phyloP scores from a whole-genome alignment of 2,888 invertebrate genomes.

The Callyntrura guangdongensis region DNA sequence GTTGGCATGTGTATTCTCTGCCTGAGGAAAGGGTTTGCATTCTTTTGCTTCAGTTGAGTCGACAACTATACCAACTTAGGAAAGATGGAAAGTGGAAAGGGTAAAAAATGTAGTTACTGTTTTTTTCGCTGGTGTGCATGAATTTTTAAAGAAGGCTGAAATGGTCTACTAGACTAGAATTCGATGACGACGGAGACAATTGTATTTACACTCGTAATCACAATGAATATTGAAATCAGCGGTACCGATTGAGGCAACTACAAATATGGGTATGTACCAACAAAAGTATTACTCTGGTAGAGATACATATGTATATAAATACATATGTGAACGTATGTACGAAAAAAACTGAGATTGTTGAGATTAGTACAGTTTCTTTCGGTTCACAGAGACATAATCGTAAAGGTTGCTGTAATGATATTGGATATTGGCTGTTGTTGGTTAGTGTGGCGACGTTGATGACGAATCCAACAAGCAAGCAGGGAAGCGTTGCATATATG shows the following conservation, averaged over 20 bases:
- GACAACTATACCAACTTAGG: background rate
- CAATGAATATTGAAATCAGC: slow-evolving; percentile 14
- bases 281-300: background rate
- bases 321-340: background rate
- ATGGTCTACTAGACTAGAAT: background rate
- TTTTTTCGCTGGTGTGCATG: slow-evolving; percentile 28
- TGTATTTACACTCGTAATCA: slow-evolving; percentile 21
- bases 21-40: slow-evolving; percentile 33
- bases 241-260: background rate
- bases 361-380: slow-evolving; percentile 17
- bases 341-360: slow-evolving; percentile 22
- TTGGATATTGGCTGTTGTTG: background rate
- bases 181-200: background rate
- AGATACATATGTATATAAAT: too few species aligned
- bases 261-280: background rate
- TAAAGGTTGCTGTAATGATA: slow-evolving; percentile 54
- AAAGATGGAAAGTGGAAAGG: slow-evolving; percentile 2
- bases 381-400: slow-evolving; percentile 16
- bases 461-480: background rate
- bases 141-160: background rate
- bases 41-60: background rate
- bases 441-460: slow-evolving; percentile 5
- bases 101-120: background rate
- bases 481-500: background rate
- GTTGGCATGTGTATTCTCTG: slow-evolving; percentile 15